Evolutionary conservation across 1,140 invertebrate species (phyloP), one percentile per base, ranked within the genome.

Genomic region (Caenorhabditis elegans): DNA sequence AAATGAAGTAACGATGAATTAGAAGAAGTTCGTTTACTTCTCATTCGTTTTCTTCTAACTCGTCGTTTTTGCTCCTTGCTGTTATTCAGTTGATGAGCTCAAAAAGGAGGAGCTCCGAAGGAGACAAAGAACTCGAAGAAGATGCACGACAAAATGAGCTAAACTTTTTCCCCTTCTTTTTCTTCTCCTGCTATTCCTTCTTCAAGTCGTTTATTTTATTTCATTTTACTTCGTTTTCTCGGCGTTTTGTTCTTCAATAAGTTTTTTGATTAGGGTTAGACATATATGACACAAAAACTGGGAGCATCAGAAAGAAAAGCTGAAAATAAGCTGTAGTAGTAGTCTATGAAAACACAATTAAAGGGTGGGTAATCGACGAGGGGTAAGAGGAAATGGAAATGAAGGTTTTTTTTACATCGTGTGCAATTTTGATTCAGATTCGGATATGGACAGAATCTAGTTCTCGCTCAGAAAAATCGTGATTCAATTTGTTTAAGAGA

Each of bases 401-500:
- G 39, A 15, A 5, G 39, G 39, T 43, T 43, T 43, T 43, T 15
- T 15, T 8, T 43, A 15, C 39, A 8, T 43, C 39, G n/a, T 43
- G 39, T 43, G 5, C 15, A 6, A 13, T 53, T 53, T 24, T 26
- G 13, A 53, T 53, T 53, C 49, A 70, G 60, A 39, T 17, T 39
- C 17, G 4, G 31, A 70, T 39, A 70, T 39, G 19, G 13, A 39
- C 6, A 70, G 31, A 10, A 10, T 34, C 3, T 53, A 13, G 15
- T 53, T 0, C 53, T 31, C 10, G 11, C 17, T 22, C 39, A 43
- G 39, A 5, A 43, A 43, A 43, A 43, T 43, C 26, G 6, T 60
- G 53, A 60, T 60, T 60, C 53, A 70, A 70, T 70, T 70, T 70
- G 34, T 70, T 39, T 70, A 39, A 70, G 34, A 70, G 60, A 70